These are phyloP conservation scores for Cryptocephalus moraei DNA, from an alignment of 2,888 invertebrate genomes.

Conservation along the genomic window DNA sequence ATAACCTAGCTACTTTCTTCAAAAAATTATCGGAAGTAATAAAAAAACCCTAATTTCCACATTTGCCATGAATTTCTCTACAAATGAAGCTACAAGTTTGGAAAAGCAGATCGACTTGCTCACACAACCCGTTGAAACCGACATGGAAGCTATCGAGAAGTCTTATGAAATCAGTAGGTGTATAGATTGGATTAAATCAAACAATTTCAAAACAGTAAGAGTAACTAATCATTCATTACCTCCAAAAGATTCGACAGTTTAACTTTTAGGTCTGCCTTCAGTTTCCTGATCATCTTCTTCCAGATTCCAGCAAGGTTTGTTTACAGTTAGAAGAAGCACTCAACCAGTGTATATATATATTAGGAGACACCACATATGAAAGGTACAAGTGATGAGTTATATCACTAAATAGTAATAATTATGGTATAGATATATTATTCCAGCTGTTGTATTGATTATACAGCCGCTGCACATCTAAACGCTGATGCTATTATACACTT, in stretches of 20 bases:
- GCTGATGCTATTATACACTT: constrained; percentile 85
- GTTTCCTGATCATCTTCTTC: constrained; percentile 76
- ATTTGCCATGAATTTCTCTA: constrained; percentile 38
- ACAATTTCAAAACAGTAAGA: constrained; percentile 54
- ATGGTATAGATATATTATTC: constrained; percentile 19
- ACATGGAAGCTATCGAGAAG: constrained; percentile 33
- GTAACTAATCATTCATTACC: not conserved
- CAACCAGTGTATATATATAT: constrained; percentile 59
- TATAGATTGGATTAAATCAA: constrained; percentile 58
- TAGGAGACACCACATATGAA: constrained; percentile 88
- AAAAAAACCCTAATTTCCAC: constrained; percentile 6
- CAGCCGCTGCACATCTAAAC: constrained; percentile 79
- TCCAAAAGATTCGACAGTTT: constrained; percentile 1
- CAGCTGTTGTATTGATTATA: constrained; percentile 84
- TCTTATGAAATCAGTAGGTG: constrained; percentile 53
- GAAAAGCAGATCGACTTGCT: constrained; percentile 39
- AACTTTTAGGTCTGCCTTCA: constrained; percentile 72
- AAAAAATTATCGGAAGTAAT: too few species aligned
- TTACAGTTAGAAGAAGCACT: constrained; percentile 39
- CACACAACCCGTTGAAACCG: constrained; percentile 16
- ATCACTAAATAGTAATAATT: constrained; percentile 3
- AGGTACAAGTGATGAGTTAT: constrained; percentile 47
- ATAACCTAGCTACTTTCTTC: too few species aligned
- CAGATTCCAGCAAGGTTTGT: constrained; percentile 58
- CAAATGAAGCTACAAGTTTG: constrained; percentile 44